Evolutionary conservation across 2,888 invertebrate species (phyloP).

Genomic region (Iselma pallidipennis): DNA sequence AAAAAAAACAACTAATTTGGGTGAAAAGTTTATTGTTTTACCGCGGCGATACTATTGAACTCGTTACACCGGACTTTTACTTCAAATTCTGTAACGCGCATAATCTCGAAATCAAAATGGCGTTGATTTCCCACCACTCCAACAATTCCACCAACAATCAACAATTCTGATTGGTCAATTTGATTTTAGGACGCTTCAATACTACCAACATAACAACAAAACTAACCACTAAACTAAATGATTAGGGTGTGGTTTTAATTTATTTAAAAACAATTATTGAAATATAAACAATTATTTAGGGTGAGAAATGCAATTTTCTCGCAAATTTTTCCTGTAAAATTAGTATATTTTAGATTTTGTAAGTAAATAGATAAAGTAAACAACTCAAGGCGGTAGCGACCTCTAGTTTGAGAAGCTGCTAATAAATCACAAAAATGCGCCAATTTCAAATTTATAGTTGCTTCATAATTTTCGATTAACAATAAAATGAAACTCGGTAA

Average conservation of each 20-base stretch:
- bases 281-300: not conserved
- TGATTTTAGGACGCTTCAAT: slow-evolving; percentile 44
- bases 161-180: slow-evolving; percentile 43
- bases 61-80: slow-evolving; percentile 40
- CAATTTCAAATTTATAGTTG: too few relatives aligned
- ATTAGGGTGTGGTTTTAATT: slow-evolving; percentile 41
- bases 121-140: slow-evolving; percentile 41
- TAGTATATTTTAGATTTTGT: too few relatives aligned
- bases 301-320: too few relatives aligned
- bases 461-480: too few relatives aligned
- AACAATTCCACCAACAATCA: slow-evolving; percentile 36
- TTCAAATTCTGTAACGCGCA: slow-evolving; percentile 53
- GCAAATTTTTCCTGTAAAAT: too few relatives aligned
- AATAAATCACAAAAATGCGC: too few relatives aligned
- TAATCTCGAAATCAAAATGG: slow-evolving; percentile 51
- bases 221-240: slow-evolving; percentile 24
- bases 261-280: not conserved
- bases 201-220: slow-evolving; percentile 40
- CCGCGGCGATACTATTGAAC: slow-evolving; percentile 26
- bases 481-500: too few relatives aligned
- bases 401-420: too few relatives aligned
- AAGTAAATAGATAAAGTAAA: too few relatives aligned
- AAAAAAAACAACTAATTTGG: not conserved
- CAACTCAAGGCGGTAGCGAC: too few relatives aligned
- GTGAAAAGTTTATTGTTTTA: slow-evolving; percentile 1